Conservation (phyloP, 2,888 invertebrate species). For the Stenurella melanura region DNA sequence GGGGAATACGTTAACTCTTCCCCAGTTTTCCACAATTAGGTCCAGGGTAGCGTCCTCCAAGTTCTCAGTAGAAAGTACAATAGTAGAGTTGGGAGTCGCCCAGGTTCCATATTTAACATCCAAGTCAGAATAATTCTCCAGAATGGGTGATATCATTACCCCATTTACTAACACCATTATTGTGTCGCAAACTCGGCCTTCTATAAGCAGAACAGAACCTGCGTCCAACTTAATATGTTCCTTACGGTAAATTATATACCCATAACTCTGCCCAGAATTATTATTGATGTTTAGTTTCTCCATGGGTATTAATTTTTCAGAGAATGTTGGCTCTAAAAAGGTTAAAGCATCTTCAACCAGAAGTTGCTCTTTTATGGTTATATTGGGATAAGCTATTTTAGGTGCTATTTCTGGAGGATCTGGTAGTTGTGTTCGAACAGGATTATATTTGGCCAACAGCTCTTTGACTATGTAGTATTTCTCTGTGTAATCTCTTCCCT, state of each 20-base stretch:
- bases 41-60: slow-evolving; percentile 66
- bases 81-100: slow-evolving; percentile 64
- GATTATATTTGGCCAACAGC: slow-evolving; percentile 70
- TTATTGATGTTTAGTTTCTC: slow-evolving; percentile 70
- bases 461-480: slow-evolving; percentile 80
- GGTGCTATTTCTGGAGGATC: slow-evolving; percentile 62
- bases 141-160: slow-evolving; percentile 68
- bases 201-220: slow-evolving; percentile 67
- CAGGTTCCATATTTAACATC: slow-evolving; percentile 71
- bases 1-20: slow-evolving; percentile 75
- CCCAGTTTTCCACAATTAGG: slow-evolving; percentile 84
- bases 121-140: slow-evolving; percentile 65
- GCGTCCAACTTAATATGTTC: slow-evolving; percentile 62
- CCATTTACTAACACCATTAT: slow-evolving; percentile 75
- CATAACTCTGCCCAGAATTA: slow-evolving; percentile 76
- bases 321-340: slow-evolving; percentile 52
- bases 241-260: slow-evolving; percentile 76
- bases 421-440: slow-evolving; percentile 66
- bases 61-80: slow-evolving; percentile 62
- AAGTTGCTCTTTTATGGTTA: slow-evolving; percentile 60
- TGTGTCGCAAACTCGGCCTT: slow-evolving; percentile 74
- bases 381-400: slow-evolving; percentile 66
- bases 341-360: slow-evolving; percentile 55
- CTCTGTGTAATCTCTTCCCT: slow-evolving; percentile 90
- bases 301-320: slow-evolving; percentile 67